These are phyloP conservation scores for Thecophora atra DNA, from an alignment of 2,888 invertebrate genomes.

Conservation along the genomic window DNA sequence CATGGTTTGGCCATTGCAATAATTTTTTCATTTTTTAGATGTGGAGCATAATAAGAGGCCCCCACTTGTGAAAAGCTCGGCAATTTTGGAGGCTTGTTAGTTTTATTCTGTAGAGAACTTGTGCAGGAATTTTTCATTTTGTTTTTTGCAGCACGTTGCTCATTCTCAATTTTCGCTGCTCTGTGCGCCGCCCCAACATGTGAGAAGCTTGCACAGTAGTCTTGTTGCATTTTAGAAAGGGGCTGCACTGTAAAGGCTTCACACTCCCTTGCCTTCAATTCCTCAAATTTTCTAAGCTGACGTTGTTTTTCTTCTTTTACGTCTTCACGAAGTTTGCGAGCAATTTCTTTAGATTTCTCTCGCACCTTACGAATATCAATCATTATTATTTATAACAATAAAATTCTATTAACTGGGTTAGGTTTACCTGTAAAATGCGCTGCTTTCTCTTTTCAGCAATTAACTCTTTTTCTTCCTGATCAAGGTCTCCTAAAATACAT, in stretches of 20 bases:
- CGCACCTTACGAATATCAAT: slow-evolving; percentile 67
- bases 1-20: not conserved
- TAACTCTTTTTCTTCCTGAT: slow-evolving; percentile 69
- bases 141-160: slow-evolving; percentile 38
- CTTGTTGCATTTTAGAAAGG: slow-evolving; percentile 63
- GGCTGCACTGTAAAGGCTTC: slow-evolving; percentile 67
- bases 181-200: slow-evolving; percentile 60
- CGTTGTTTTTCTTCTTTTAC: slow-evolving; percentile 68
- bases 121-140: not conserved
- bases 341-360: slow-evolving; percentile 72
- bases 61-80: slow-evolving; percentile 5
- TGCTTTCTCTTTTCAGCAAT: slow-evolving; percentile 70
- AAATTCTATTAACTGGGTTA: not conserved
- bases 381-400: not conserved
- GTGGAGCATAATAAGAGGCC: not conserved
- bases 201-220: slow-evolving; percentile 57
- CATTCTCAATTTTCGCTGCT: slow-evolving; percentile 56
- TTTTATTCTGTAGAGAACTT: slow-evolving; percentile 19
- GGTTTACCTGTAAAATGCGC: slow-evolving; percentile 71
- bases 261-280: slow-evolving; percentile 68
- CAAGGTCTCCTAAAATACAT: slow-evolving; percentile 63
- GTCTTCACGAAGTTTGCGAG: slow-evolving; percentile 68
- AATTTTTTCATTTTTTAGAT: not conserved
- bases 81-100: slow-evolving; percentile 14
- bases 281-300: slow-evolving; percentile 67